These are phyloP conservation scores for Saguinus midas DNA, from an alignment of 2,113 vertebrate genomes.

Conservation along the genomic window DNA sequence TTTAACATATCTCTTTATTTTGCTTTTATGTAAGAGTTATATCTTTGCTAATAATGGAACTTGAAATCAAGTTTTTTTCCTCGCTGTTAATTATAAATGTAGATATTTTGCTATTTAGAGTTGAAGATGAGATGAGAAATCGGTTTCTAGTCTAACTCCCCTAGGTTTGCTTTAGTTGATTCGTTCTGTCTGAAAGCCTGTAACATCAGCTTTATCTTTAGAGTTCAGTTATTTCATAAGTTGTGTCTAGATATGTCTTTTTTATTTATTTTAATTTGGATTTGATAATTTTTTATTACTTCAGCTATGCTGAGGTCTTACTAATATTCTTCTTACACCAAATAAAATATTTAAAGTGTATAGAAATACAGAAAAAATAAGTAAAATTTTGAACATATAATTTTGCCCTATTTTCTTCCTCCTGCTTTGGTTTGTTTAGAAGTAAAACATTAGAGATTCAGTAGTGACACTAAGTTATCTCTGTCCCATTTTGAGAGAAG, in stretches of 20 bases:
- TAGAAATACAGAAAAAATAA: not conserved
- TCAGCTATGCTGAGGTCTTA: not conserved
- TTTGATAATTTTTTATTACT: not conserved
- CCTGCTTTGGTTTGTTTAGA: not conserved
- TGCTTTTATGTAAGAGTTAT: not conserved
- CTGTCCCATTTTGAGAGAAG: not conserved
- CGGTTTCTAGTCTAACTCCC: not conserved
- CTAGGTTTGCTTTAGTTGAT: not conserved
- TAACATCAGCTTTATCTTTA: not conserved
- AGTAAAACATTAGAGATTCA: not conserved
- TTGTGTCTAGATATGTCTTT: not conserved
- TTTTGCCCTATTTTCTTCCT: not conserved
- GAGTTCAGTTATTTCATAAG: not conserved
- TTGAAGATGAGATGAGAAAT: slow-evolving; percentile 3
- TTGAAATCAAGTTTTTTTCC: not conserved
- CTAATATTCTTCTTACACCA: not conserved
- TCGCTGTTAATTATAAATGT: not conserved
- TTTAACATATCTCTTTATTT: not conserved
- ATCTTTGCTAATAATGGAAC: not conserved
- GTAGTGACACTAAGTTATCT: not conserved
- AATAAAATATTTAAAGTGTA: not conserved
- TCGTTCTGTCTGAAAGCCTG: not conserved
- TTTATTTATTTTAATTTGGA: not conserved
- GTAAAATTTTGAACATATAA: not conserved
- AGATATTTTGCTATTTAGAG: not conserved